phyloP scores from a whole-genome alignment of 2,113 vertebrate species.

The Barbus barbus region DNA sequence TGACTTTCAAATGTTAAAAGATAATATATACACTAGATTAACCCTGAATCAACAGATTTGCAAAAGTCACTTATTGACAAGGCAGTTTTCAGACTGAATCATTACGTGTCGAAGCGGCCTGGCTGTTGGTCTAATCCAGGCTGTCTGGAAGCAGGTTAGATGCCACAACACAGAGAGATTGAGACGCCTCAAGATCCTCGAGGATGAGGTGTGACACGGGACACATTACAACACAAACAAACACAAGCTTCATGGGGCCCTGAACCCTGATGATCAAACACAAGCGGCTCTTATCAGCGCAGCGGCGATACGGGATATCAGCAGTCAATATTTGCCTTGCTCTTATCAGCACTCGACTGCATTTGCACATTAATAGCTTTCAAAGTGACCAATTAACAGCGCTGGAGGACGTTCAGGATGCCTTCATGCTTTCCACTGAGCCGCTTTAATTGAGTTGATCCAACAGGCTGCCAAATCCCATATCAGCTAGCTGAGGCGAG shows the following conservation, averaged over 20 bases:
- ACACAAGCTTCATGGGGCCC: neutral
- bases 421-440: neutral
- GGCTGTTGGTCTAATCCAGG: neutral
- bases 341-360: conserved; percentile 9
- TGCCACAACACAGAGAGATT: neutral
- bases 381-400: conserved; percentile 20
- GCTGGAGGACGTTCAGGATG: neutral
- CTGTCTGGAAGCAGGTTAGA: neutral
- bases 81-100: neutral
- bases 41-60: neutral
- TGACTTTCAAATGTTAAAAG: neutral
- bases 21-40: neutral
- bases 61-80: neutral
- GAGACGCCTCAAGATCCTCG: neutral
- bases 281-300: conserved; percentile 21
- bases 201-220: neutral
- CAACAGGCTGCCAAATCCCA: conserved; percentile 30
- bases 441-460: conserved; percentile 9
- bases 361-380: conserved; percentile 23
- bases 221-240: neutral
- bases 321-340: conserved; percentile 39
- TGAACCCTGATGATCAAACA: neutral
- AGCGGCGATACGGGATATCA: conserved; percentile 29
- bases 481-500: neutral
- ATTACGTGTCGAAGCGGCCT: too few species aligned